Evolutionary conservation across 2,113 vertebrate genomes (phyloP).

Genomic region (Clupea harengus): DNA sequence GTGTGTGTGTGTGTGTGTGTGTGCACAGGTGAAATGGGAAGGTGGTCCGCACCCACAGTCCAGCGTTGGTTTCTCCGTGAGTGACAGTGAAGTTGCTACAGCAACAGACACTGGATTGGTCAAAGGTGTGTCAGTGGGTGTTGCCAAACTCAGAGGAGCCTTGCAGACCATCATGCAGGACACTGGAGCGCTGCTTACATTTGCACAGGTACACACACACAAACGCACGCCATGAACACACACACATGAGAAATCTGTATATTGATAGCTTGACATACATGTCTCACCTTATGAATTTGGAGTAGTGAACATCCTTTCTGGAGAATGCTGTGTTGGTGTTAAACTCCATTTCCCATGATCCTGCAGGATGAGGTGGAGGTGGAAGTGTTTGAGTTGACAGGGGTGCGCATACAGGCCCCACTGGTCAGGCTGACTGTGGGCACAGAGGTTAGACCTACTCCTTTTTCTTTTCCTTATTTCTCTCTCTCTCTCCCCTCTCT

Average conservation of each 20-base stretch:
- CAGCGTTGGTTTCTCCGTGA: constrained; percentile 64
- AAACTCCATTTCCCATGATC: neutral
- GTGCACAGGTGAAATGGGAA: constrained; percentile 67
- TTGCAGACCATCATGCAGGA: constrained; percentile 66
- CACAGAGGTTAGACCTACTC: constrained; percentile 55
- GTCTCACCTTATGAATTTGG: neutral
- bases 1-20: neutral
- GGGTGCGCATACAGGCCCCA: constrained; percentile 64
- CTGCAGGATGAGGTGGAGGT: constrained; percentile 67
- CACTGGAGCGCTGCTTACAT: constrained; percentile 62
- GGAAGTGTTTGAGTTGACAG: constrained; percentile 66
- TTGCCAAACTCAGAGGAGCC: constrained; percentile 57
- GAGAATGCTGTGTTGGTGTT: neutral
- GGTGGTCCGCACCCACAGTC: constrained; percentile 71
- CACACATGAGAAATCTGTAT: neutral
- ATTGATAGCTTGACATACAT: neutral
- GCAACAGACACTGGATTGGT: constrained; percentile 65
- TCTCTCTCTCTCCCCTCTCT: neutral
- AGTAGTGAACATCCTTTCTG: neutral
- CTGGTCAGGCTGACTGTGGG: constrained; percentile 62
- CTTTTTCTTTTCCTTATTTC: neutral
- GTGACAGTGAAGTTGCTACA: constrained; percentile 60
- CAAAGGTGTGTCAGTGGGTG: constrained; percentile 57
- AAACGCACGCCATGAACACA: neutral
- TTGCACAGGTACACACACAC: constrained; percentile 62